Percentiles rank a stretch among this genome's conserved stretches.
phyloP scores from a whole-genome alignment of 2,888 invertebrate genomes.

The Trichopria drosophilae region DNA sequence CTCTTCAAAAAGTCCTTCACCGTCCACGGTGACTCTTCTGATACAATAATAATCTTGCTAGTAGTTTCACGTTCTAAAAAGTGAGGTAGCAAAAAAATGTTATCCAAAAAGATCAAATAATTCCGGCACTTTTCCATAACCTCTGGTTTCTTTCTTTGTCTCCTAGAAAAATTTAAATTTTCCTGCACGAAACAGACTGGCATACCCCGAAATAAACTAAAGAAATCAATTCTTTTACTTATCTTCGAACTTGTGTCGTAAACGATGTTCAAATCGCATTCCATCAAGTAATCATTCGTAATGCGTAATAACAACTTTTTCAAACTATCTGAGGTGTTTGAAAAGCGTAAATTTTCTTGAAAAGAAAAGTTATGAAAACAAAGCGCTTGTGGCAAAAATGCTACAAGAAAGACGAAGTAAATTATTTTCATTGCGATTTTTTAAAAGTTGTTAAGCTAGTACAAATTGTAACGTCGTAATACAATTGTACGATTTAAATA shows the following conservation, averaged over 20 bases:
- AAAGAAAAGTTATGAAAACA: too few relatives aligned
- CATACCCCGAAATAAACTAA: conserved; percentile 4
- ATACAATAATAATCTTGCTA: conserved; percentile 69
- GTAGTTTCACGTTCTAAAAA: conserved; percentile 67
- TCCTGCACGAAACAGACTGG: conserved; percentile 12
- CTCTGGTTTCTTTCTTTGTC: too few relatives aligned
- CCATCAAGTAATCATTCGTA: conserved; percentile 9
- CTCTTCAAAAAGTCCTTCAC: conserved; percentile 71
- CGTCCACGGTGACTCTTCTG: conserved; percentile 75
- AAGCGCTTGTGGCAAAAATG: too few relatives aligned
- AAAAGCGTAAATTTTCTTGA: too few relatives aligned
- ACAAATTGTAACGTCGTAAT: too few relatives aligned
- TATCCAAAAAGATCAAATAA: conserved; percentile 70
- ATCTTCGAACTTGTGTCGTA: conserved; percentile 25
- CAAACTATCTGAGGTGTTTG: too few relatives aligned
- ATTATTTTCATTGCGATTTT: too few relatives aligned
- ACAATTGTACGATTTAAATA: too few relatives aligned
- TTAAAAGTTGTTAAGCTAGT: too few relatives aligned
- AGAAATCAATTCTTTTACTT: conserved; percentile 21
- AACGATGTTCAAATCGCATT: conserved; percentile 18
- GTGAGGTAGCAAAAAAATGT: conserved; percentile 64
- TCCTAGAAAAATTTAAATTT: too few relatives aligned
- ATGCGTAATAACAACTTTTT: conserved; percentile 15
- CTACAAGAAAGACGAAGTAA: too few relatives aligned
- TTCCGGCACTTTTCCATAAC: conserved; percentile 63